Base-by-base conservation (phyloP, 2,888 invertebrate genomes). In the Brenthis daphne region DNA sequence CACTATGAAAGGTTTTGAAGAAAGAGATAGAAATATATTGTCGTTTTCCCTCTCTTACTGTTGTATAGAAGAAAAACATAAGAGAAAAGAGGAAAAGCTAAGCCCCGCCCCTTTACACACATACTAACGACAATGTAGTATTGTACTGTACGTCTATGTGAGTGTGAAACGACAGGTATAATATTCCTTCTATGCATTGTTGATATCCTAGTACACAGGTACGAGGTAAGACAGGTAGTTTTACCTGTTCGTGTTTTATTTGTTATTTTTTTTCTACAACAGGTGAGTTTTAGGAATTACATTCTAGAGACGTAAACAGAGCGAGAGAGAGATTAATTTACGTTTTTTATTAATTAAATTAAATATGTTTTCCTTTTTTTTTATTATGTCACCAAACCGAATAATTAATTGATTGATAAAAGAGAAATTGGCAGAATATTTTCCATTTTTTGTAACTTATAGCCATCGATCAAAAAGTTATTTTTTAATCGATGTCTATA, bases 181-280 rank as follows among this genome's bases (percentile, higher is more conserved):
- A 75, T 70, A 65, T 69, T 73, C 74, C 82, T 83, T 77, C 84
- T 73, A 51, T 43, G 65, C 43, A 54, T n/a, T 82, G 73, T 76
- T 92, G 86, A 56, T 63, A 33, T 77, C 91, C 90, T 89, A 73
- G 90, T 92, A 83, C 53, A 72, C 82, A 85, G 86, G 85, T 86
- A 80, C 76, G 83, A 76, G 76, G 77, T 81, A 80, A 82, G 81
- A 84, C 86, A 89, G 87, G 88, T 89, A 82, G 68, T 65, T 67
- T 57, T 68, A 71, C 72, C 71, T 70, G 65, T 68, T 48, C 20
- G 29, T 24, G 6, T 53, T 37, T 37, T 24, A 14, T 16, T 29
- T 24, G 2, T 47, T 37, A 43, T 24, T 6, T 16, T 24, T 43
- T 54, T 53, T 37, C 2, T 6, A 37, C 1, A 8, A 65, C 54